Evolutionary conservation across 2,797 vertebrate genomes (phyloP), one percentile per base, ranked within the genome.

Genomic region (Stomatorhinus walkeri): DNA sequence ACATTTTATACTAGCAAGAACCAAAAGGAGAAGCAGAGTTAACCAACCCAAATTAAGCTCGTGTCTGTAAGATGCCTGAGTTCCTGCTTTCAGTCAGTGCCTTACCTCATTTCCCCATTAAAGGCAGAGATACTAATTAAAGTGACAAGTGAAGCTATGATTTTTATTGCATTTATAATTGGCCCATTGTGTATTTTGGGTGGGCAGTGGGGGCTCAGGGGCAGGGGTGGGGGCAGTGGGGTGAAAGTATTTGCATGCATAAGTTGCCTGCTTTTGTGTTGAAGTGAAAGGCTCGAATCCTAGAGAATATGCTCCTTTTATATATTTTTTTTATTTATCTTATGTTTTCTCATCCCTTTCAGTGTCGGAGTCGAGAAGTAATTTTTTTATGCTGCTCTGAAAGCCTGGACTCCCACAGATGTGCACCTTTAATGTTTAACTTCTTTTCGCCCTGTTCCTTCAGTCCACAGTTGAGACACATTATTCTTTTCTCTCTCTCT

Each of bases 211-310:
- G 83, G 83, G 48, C 1, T 52, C 83, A 5, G 43, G 83, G 83
- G 9, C 19, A 1, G 52, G 52, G 52, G 52, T 4, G 52, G 40
- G 81, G 81, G n/a, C 16, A 2, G 12, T 32, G 72, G 7, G 46
- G 83, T 85, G 43, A 85, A 85, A 49, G 83, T 85, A 85, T 85
- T 85, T 52, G 48, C 83, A 85, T 85, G 48, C 49, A 85, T 85
- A 85, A 85, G 83, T 85, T 52, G n/a, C 83, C 48, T 85, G 83
- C 83, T 85, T 85, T 49, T 85, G 48, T 85, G 83, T 51, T 5
- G n/a, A 24, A 24, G 83, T 49, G 83, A 24, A 51, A 85, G 46
- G 46, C 83, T 76, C 14, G 28, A 76, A 76, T 40, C 14, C 72
- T 51, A 46, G 83, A 85, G 83, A 83, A 52, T 85, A 40, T 1